Conservation (phyloP, 2,888 invertebrate species). For the Dasypolia templi region DNA sequence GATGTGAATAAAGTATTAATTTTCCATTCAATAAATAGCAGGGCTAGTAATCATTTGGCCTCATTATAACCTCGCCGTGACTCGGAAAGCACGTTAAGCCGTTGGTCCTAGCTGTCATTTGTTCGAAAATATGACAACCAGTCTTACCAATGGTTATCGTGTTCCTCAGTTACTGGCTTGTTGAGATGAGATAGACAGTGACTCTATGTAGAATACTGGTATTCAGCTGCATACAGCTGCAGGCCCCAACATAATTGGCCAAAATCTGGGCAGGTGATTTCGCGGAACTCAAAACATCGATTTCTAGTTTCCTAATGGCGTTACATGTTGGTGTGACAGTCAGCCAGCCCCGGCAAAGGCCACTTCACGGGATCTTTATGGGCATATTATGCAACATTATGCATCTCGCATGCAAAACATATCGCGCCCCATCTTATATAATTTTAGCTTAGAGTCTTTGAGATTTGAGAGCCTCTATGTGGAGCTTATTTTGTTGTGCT, state of each 20-base stretch:
- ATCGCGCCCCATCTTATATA: conserved; percentile 74
- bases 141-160: neutral
- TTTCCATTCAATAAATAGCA: neutral
- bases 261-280: no score
- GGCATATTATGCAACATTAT: conserved; percentile 82
- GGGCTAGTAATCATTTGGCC: neutral
- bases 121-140: neutral
- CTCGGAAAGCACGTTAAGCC: neutral
- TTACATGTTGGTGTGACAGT: conserved; percentile 63
- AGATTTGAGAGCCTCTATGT: conserved; percentile 53
- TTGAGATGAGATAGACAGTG: neutral
- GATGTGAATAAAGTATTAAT: neutral
- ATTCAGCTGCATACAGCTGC: no score
- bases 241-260: no score
- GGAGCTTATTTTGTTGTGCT: conserved; percentile 33
- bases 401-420: conserved; percentile 80
- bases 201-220: neutral
- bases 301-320: conserved; percentile 29
- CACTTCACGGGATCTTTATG: conserved; percentile 79
- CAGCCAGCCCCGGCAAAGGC: conserved; percentile 67
- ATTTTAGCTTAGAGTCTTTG: conserved; percentile 66
- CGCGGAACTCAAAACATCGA: neutral
- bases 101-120: neutral
- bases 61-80: neutral
- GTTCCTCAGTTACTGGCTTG: neutral